Percentiles rank a stretch among this genome's conserved stretches.
Conservation (phyloP, 30 jellyfish, hydroid and myxozoan species). For the Rhopilema esculentum region DNA sequence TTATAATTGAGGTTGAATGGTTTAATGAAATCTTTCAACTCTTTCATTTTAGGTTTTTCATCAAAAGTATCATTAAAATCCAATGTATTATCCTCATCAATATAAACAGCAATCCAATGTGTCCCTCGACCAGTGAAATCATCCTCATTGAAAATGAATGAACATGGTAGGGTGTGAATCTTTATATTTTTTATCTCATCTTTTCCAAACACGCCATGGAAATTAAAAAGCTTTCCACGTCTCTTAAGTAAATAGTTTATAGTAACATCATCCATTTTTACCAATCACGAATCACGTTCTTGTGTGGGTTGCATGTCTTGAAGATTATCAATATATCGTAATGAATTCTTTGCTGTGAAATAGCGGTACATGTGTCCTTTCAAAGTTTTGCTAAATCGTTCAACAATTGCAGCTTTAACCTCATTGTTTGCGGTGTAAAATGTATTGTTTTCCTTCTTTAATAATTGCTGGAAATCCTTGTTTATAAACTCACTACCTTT, state of each 20-base stretch:
- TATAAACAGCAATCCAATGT: neutral
- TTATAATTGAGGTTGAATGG: no score
- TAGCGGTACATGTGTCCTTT: constrained; percentile 48
- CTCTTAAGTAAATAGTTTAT: neutral
- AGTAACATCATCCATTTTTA: constrained; percentile 27
- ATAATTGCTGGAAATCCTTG: neutral
- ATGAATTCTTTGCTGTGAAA: constrained; percentile 12
- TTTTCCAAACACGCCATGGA: neutral
- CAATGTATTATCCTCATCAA: neutral
- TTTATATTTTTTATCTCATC: neutral
- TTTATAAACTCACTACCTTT: constrained; percentile 51
- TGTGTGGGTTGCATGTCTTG: no score
- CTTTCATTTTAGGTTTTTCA: neutral
- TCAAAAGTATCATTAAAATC: neutral
- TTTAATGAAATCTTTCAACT: no score
- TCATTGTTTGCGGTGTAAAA: constrained; percentile 31
- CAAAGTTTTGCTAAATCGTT: constrained; percentile 44
- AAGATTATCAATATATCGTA: constrained; percentile 31
- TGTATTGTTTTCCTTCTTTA: constrained; percentile 5
- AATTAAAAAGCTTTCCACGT: neutral
- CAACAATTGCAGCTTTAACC: constrained; percentile 52
- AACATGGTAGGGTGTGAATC: neutral
- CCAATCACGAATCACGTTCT: neutral
- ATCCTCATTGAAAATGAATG: neutral
- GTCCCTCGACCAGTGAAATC: neutral